These are phyloP conservation scores for Petrolisthes cinctipes DNA, from an alignment of 2,888 invertebrate genomes.

Conservation along the genomic window DNA sequence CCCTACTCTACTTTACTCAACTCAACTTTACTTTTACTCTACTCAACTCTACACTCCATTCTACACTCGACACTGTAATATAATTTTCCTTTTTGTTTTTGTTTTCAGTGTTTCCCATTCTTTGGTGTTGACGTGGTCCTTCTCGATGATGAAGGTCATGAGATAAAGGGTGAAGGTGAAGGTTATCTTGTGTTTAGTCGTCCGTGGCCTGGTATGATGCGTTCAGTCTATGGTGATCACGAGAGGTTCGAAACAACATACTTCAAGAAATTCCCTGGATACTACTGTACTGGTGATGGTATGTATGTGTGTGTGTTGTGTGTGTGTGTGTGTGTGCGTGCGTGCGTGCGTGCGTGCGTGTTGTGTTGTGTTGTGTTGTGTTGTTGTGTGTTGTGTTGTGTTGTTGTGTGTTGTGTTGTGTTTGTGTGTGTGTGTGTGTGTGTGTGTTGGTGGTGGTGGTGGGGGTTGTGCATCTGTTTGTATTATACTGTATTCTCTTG, in stretches of 20 bases:
- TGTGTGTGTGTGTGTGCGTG: not conserved
- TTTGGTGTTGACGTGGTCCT: slow-evolving; percentile 93
- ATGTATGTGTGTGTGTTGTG: slow-evolving; percentile 53
- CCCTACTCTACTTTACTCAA: not conserved
- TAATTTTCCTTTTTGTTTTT: slow-evolving; percentile 12
- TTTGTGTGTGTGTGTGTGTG: too few species aligned
- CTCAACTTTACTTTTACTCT: too few species aligned
- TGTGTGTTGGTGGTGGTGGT: too few species aligned
- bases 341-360: too few species aligned
- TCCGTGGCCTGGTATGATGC: slow-evolving; percentile 99
- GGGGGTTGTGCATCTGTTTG: too few species aligned
- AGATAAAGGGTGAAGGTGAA: slow-evolving; percentile 89
- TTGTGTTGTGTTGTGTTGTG: too few species aligned
- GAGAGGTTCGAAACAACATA: slow-evolving; percentile 87
- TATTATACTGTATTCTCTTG: too few species aligned
- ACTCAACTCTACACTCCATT: not conserved
- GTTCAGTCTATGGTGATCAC: slow-evolving; percentile 92
- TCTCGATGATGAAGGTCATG: slow-evolving; percentile 87
- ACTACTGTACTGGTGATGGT: slow-evolving; percentile 97
- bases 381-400: too few species aligned
- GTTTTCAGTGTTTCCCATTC: slow-evolving; percentile 84
- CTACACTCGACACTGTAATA: not conserved
- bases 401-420: too few species aligned
- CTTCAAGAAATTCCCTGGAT: slow-evolving; percentile 95
- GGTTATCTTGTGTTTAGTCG: slow-evolving; percentile 93